phyloP scores from a whole-genome alignment of 2,113 vertebrate species.

The Micronycteris hirsuta region DNA sequence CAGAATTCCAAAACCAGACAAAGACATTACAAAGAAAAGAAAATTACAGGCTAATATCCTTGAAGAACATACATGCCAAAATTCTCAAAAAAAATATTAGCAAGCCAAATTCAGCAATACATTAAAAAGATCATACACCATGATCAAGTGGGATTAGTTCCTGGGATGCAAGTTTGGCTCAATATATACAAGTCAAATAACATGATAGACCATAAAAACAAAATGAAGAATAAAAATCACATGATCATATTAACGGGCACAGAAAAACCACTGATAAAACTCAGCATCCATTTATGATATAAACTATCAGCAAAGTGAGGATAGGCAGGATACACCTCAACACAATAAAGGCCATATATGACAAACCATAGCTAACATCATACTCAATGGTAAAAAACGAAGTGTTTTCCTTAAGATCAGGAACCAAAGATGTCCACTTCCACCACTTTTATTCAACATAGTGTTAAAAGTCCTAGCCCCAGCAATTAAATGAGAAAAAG shows the following conservation, averaged over 20 bases:
- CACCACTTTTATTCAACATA: neutral
- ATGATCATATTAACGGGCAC: neutral
- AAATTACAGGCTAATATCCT: neutral
- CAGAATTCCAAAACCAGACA: neutral
- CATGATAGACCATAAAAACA: neutral
- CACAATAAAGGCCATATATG: neutral
- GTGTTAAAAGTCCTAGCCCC: neutral
- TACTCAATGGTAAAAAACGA: neutral
- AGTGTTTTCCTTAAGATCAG: neutral
- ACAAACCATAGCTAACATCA: neutral
- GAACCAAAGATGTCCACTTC: neutral
- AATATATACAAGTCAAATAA: neutral
- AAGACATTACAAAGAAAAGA: neutral
- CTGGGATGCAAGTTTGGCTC: neutral
- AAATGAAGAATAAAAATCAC: neutral
- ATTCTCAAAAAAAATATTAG: neutral
- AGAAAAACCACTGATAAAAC: neutral
- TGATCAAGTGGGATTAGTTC: neutral
- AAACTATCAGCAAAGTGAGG: neutral
- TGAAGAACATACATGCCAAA: neutral
- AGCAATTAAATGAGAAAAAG: neutral
- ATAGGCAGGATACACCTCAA: neutral
- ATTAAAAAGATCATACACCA: neutral
- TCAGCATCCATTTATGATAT: neutral
- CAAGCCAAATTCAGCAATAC: neutral